Evolutionary conservation across 2,113 vertebrate species (phyloP).

Genomic region (Clarias batrachus): DNA sequence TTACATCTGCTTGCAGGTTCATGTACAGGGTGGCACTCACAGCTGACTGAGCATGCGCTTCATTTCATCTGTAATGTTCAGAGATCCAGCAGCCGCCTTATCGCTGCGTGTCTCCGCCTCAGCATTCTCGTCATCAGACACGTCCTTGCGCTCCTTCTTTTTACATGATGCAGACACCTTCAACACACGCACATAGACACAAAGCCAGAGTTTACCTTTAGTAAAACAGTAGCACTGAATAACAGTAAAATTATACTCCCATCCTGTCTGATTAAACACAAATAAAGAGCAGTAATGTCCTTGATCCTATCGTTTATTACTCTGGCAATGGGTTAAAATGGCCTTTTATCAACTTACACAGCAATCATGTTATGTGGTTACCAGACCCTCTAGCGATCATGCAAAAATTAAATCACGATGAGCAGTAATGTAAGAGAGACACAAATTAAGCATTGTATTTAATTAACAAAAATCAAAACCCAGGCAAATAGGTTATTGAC

Average conservation of each 20-base stretch:
- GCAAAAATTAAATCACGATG: conserved; percentile 22
- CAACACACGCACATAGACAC: conserved; percentile 41
- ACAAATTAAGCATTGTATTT: neutral
- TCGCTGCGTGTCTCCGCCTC: conserved; percentile 85
- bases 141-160: conserved; percentile 83
- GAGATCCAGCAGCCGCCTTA: conserved; percentile 82
- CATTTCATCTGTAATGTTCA: conserved; percentile 99
- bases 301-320: neutral
- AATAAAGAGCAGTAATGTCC: conserved; percentile 20
- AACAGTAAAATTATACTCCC: neutral
- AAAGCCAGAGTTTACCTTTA: neutral
- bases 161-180: conserved; percentile 69
- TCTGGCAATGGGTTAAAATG: neutral
- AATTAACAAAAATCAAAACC: neutral
- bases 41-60: conserved; percentile 98
- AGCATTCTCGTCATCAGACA: conserved; percentile 80
- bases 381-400: neutral
- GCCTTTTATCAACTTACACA: neutral
- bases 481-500: neutral
- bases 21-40: conserved; percentile 74
- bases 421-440: neutral
- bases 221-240: neutral
- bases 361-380: neutral
- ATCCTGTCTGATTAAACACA: neutral
- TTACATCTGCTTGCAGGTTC: neutral